phyloP scores from a whole-genome alignment of 2,113 vertebrate species.

The Serranochromis macrocephalus region DNA sequence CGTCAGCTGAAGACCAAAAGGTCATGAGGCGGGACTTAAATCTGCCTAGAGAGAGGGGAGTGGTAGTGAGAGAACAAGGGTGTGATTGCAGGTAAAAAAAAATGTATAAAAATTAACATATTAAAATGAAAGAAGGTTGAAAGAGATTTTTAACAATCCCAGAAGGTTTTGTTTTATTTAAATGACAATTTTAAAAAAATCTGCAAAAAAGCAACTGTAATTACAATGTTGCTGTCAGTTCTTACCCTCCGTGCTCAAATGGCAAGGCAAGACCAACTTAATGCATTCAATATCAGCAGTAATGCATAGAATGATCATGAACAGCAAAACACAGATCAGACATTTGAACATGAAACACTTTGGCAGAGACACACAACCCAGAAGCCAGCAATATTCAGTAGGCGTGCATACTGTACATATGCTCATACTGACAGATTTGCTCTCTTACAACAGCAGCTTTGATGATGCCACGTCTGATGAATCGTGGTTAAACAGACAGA shows the following conservation, averaged over 20 bases:
- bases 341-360: constrained; percentile 52
- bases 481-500: constrained; percentile 46
- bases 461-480: constrained; percentile 45
- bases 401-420: constrained; percentile 38
- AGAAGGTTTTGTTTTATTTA: background rate
- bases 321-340: constrained; percentile 43
- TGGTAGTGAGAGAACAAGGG: background rate
- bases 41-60: background rate
- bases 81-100: constrained; percentile 8
- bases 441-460: constrained; percentile 41
- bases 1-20: constrained; percentile 69
- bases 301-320: constrained; percentile 33
- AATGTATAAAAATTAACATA: background rate
- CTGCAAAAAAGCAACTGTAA: background rate
- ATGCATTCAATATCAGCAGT: constrained; percentile 20
- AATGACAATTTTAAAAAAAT: background rate
- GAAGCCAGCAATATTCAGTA: constrained; percentile 36
- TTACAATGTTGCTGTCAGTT: background rate
- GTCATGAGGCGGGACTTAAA: constrained; percentile 51
- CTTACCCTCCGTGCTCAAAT: background rate
- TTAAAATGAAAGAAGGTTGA: background rate
- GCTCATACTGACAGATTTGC: constrained; percentile 50
- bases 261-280: background rate
- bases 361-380: constrained; percentile 20
- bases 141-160: background rate